Percentiles rank a stretch among this genome's conserved stretches.
phyloP scores from a whole-genome alignment of 2,113 vertebrate genomes.

The Phyllostomus hastatus region DNA sequence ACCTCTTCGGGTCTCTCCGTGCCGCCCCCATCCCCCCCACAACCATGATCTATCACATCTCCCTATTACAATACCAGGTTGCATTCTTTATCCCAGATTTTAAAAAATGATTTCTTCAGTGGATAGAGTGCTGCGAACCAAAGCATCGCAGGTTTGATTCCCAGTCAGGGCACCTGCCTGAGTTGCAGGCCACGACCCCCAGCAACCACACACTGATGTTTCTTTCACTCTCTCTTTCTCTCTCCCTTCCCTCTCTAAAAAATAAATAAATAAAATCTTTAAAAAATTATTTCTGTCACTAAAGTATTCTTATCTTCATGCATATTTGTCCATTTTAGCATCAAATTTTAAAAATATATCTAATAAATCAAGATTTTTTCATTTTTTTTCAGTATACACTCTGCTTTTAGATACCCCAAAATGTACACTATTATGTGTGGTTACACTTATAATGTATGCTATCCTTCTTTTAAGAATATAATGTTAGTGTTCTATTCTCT shows the following conservation, averaged over 20 bases:
- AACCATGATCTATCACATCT: too few relatives aligned
- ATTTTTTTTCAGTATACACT: background rate
- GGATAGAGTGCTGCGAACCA: too few relatives aligned
- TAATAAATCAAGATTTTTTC: background rate
- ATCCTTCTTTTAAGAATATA: background rate
- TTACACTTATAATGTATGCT: background rate
- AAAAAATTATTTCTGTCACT: background rate
- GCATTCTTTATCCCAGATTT: background rate
- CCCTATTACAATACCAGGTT: background rate
- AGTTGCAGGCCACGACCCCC: too few relatives aligned
- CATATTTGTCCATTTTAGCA: background rate
- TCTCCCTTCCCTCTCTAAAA: too few relatives aligned
- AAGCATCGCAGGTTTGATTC: too few relatives aligned
- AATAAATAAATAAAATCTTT: too few relatives aligned
- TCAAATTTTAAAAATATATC: background rate
- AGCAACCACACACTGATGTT: too few relatives aligned
- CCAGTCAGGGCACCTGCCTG: too few relatives aligned
- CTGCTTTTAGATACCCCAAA: background rate
- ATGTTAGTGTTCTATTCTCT: background rate
- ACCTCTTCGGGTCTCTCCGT: too few relatives aligned
- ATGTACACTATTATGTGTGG: background rate
- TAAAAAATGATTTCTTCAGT: background rate
- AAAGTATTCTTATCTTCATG: background rate
- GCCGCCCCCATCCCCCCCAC: too few relatives aligned
- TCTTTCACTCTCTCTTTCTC: too few relatives aligned